A percentile compares a stretch with the other conserved stretches of the same genome.
phyloP scores from a whole-genome alignment of 2,113 vertebrate genomes.

The Aleadryas rufinucha region DNA sequence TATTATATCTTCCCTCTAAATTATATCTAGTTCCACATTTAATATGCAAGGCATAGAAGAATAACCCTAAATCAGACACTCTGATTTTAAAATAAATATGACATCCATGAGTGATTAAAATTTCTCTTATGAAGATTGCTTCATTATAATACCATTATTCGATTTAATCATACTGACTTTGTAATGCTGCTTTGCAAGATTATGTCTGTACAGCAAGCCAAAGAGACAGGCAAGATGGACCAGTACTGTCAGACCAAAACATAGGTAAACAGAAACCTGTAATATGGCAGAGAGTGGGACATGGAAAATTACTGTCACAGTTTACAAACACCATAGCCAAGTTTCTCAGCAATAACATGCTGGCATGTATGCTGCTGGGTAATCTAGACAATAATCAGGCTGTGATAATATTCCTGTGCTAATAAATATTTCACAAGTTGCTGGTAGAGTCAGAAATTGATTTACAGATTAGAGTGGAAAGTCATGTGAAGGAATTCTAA shows the following conservation, averaged over 20 bases:
- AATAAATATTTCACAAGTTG: constrained; percentile 31
- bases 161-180: constrained; percentile 10
- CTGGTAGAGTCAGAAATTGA: constrained; percentile 11
- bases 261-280: neutral
- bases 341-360: neutral
- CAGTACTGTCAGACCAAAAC: neutral
- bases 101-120: neutral
- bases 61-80: neutral
- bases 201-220: neutral
- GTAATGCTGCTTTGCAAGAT: neutral
- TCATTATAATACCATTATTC: neutral
- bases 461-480: constrained; percentile 38
- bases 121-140: neutral
- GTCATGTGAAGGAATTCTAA: neutral
- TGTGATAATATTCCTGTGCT: constrained; percentile 30
- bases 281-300: neutral
- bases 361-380: neutral
- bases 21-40: neutral
- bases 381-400: neutral
- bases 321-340: neutral
- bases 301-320: neutral
- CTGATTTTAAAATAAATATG: neutral
- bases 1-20: neutral
- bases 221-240: neutral
- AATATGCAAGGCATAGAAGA: neutral